phyloP scores from a whole-genome alignment of 1,140 invertebrate genomes.

The Drosophila lini region DNA sequence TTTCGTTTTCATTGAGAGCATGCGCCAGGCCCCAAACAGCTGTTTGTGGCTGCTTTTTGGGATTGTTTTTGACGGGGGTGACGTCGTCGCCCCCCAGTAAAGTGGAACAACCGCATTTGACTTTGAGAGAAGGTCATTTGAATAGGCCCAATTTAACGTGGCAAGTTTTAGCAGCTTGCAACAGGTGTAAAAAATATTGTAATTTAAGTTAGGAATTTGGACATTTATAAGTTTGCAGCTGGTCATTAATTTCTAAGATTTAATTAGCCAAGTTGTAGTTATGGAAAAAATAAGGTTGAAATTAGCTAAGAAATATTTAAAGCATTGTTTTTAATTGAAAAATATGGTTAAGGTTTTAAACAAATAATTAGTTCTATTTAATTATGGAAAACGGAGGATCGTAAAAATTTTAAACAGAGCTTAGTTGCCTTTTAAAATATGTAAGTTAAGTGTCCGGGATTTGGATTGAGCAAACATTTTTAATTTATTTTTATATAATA shows the following conservation, averaged over 20 bases:
- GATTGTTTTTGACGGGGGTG: constrained; percentile 23
- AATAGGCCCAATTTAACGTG: constrained; percentile 10
- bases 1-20: constrained; percentile 62
- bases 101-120: constrained; percentile 59
- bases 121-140: constrained; percentile 74
- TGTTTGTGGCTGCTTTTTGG: constrained; percentile 30
- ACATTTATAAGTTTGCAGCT: too few species aligned
- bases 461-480: too few species aligned
- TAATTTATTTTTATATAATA: too few species aligned
- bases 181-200: constrained; percentile 29
- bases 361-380: not conserved
- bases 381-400: not conserved
- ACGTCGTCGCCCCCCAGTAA: constrained; percentile 17
- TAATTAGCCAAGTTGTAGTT: not conserved
- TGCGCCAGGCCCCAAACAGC: constrained; percentile 66
- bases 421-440: not conserved
- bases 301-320: not conserved
- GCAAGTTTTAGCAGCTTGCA: constrained; percentile 39
- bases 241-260: not conserved
- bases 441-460: not conserved
- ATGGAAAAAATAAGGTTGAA: not conserved
- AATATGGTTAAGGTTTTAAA: not conserved
- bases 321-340: not conserved
- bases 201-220: not conserved
- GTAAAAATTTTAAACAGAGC: not conserved